Conservation (phyloP, 2,113 vertebrate species). For the Zapornia atra region DNA sequence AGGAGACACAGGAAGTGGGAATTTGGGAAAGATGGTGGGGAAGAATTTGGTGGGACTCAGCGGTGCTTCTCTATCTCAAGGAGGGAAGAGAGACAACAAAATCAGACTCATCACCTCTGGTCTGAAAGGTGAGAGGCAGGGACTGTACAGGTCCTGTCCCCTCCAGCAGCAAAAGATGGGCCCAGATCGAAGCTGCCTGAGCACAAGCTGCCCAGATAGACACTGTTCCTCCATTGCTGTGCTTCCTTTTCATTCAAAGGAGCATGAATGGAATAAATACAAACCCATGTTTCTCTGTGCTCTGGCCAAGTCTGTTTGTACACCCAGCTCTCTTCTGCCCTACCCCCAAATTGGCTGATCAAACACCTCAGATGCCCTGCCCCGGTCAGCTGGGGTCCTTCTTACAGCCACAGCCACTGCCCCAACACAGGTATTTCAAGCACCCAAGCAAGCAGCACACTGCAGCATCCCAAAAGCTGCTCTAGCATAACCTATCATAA, state of each 20-base stretch:
- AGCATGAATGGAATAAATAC: background rate
- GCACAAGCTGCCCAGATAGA: background rate
- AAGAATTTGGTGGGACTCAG: background rate
- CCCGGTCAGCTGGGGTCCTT: too few species aligned
- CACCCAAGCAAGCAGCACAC: background rate
- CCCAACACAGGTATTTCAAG: background rate
- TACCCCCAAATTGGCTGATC: background rate
- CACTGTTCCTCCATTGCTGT: fast-evolving
- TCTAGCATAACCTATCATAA: background rate
- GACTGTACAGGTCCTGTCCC: background rate
- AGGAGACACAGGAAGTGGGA: fast-evolving
- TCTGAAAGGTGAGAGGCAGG: background rate
- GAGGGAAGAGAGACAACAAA: background rate
- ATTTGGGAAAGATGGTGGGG: background rate
- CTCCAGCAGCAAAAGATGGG: background rate
- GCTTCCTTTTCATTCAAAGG: background rate
- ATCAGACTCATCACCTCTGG: too few species aligned
- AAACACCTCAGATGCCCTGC: background rate
- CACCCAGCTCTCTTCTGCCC: background rate
- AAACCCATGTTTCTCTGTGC: background rate
- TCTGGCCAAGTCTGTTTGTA: background rate
- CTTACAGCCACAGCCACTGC: background rate
- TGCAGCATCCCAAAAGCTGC: background rate
- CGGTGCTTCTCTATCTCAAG: too few species aligned
- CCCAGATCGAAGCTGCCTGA: background rate